Percentiles rank a stretch among this genome's conserved stretches.
phyloP scores from a whole-genome alignment of 2,113 vertebrate species.

The Corythornis madagascariensis region DNA sequence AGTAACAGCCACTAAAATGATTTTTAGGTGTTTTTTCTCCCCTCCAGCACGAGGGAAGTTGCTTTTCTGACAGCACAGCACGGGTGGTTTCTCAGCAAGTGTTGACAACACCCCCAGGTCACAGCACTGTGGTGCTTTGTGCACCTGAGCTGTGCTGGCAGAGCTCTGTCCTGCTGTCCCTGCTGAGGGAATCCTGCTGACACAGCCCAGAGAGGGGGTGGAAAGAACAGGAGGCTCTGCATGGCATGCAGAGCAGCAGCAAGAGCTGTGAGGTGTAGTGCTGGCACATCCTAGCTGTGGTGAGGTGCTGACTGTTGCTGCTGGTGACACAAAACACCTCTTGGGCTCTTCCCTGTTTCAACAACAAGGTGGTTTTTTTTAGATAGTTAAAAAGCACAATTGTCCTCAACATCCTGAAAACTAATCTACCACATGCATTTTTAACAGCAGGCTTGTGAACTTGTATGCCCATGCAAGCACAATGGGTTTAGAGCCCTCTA shows the following conservation, averaged over 20 bases:
- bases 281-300: accelerated
- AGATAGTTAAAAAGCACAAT: background rate
- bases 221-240: background rate
- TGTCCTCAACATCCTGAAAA: background rate
- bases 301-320: background rate
- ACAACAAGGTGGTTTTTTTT: background rate
- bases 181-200: background rate
- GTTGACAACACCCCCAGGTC: accelerated
- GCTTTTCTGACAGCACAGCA: accelerated
- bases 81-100: background rate
- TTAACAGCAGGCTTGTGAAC: background rate
- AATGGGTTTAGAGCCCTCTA: background rate
- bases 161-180: background rate
- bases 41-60: background rate
- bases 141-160: background rate
- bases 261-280: background rate
- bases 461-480: too few relatives aligned
- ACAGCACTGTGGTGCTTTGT: accelerated
- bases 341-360: background rate
- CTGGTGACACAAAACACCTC: background rate
- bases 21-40: background rate
- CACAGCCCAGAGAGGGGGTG: accelerated
- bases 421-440: accelerated
- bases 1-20: accelerated
- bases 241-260: background rate